Evolutionary conservation across 1,140 invertebrate species (phyloP), one percentile per base, ranked within the genome.

Genomic region (Neodiprion fabricii): DNA sequence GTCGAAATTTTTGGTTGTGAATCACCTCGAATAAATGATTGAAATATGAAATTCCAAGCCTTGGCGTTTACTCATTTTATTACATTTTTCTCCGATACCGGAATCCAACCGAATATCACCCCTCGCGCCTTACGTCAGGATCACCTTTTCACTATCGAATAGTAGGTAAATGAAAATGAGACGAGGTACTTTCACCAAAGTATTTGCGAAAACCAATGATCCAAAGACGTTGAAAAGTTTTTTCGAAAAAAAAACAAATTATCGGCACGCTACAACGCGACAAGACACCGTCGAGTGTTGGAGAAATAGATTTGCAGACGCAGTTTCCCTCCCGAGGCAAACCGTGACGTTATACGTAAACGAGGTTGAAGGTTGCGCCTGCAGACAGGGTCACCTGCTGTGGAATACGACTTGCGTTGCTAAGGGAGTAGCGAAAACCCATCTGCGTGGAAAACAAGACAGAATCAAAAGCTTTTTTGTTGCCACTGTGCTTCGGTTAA

Each of bases 11-110:
- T 40, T 40, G 67, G 7, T 7, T 69, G 40, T 47, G 14, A 12
- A 21, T 78, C 75, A 78, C 78, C 78, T 80, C 81, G 75, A 50
- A 69, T 70, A 70, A 78, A 80, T 76, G 79, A 83, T 83, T 80
- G 81, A 80, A 81, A 80, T 75, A 61, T 77, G 77, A 79, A 77
- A 79, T 83, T 81, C 76, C 81, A 70, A 74, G 12, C 50, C 14
- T 72, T 74, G 75, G 69, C 11, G 11, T 12, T 14, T 14, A 7
- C 53, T 12, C n/a, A 70, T 82, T 82, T 83, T 81, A 81, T 80
- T 83, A 74, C 53, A 14, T 5, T 61, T 9, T 61, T 17, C 11
- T 61, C n/a, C 53, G 9, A 61, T 61, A 61, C n/a, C 53, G n/a
- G 53, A 61, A 61, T 61, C n/a, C 4, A 61, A 12, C 5, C 5